These are phyloP conservation scores for Phortica variegata DNA, from an alignment of 1,140 invertebrate species.

Conservation along the genomic window DNA sequence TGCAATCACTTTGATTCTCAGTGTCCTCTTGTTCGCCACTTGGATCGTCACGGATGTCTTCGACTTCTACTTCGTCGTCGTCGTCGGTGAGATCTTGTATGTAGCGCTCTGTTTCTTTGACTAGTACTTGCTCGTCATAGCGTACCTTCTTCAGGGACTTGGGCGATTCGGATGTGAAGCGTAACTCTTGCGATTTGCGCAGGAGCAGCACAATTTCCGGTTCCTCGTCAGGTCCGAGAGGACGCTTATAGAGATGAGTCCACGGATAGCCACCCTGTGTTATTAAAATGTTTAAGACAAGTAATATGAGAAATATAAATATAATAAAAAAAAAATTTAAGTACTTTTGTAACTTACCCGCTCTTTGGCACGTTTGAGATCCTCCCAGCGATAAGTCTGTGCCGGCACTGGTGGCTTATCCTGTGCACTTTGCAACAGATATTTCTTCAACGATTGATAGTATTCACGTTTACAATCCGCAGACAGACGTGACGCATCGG, in stretches of 20 bases:
- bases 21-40: constrained; percentile 41
- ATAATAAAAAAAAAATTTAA: background rate
- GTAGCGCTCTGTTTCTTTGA: constrained; percentile 53
- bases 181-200: constrained; percentile 53
- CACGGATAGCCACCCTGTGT: constrained; percentile 69
- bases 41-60: constrained; percentile 24
- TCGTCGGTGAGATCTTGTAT: constrained; percentile 51
- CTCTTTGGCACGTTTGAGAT: constrained; percentile 62
- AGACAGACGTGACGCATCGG: constrained; percentile 43
- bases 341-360: constrained; percentile 31
- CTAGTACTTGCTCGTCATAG: constrained; percentile 50
- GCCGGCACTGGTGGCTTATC: constrained; percentile 64
- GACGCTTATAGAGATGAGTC: constrained; percentile 65
- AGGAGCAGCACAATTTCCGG: constrained; percentile 57
- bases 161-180: constrained; percentile 50
- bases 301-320: constrained; percentile 19
- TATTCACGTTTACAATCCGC: constrained; percentile 53
- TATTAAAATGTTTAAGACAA: no score
- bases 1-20: constrained; percentile 41
- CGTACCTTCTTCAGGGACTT: constrained; percentile 52
- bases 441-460: constrained; percentile 54
- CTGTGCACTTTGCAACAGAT: constrained; percentile 40
- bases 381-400: constrained; percentile 74
- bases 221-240: constrained; percentile 57
- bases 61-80: constrained; percentile 35